Conservation (phyloP, 2,888 invertebrate species). For the Megaustenia siamemsis region DNA sequence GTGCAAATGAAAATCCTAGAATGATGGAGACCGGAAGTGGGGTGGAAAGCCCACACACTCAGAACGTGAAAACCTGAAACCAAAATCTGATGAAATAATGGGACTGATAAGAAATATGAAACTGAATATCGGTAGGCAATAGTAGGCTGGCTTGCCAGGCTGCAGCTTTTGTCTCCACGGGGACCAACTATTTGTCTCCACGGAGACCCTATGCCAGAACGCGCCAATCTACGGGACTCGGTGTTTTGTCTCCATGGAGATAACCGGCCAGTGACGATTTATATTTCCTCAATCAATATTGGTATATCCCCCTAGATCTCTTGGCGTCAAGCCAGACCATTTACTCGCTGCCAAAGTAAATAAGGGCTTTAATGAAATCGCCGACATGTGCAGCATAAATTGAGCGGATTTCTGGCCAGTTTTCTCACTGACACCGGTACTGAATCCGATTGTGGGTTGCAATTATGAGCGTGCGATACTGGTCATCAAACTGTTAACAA, state of each 20-base stretch:
- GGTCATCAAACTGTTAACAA: too few species aligned
- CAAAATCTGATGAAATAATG: background rate
- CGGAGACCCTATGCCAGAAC: background rate
- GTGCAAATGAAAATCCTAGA: too few species aligned
- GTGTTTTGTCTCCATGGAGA: conserved; percentile 37
- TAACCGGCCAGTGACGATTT: conserved; percentile 54
- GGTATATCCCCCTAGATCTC: conserved; percentile 57
- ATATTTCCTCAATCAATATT: conserved; percentile 61
- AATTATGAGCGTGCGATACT: background rate
- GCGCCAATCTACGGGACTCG: background rate
- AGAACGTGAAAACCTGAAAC: background rate
- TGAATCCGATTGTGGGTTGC: background rate
- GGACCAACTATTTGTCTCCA: background rate
- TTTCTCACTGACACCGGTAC: conserved; percentile 4
- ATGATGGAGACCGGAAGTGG: too few species aligned
- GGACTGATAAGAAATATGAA: background rate
- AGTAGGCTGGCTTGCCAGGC: background rate
- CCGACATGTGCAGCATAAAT: conserved; percentile 59
- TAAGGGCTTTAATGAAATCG: conserved; percentile 60
- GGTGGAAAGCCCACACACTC: too few species aligned
- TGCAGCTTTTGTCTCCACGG: conserved; percentile 1
- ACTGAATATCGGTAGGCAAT: background rate
- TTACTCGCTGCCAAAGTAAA: conserved; percentile 58
- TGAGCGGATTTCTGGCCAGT: conserved; percentile 17
- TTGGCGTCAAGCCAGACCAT: conserved; percentile 46